Conservation (phyloP, 2,797 vertebrate genomes). For the Hydrolagus colliei region DNA sequence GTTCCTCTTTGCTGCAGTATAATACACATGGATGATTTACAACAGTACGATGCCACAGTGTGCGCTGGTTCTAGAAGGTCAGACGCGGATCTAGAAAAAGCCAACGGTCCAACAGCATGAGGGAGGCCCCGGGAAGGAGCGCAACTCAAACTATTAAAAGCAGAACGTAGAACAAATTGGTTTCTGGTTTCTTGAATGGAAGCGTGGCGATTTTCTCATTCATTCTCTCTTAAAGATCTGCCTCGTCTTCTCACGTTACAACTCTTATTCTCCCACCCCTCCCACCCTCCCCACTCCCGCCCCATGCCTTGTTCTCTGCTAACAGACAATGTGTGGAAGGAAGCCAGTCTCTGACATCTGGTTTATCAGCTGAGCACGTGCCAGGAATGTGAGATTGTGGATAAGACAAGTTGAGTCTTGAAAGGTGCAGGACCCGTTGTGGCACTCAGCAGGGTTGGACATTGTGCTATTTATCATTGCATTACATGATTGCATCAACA, state of each 20-base stretch:
- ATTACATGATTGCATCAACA: too few relatives aligned
- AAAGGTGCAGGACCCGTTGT: background rate
- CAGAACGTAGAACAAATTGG: background rate
- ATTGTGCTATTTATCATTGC: background rate
- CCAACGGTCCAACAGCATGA: background rate
- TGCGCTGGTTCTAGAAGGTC: background rate
- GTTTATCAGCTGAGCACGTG: background rate
- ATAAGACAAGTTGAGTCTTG: background rate
- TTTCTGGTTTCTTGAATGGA: constrained; percentile 10
- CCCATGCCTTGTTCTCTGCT: background rate
- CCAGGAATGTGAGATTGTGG: background rate
- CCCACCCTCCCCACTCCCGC: too few relatives aligned
- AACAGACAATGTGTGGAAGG: background rate
- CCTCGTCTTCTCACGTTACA: too few relatives aligned
- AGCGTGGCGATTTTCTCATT: background rate
- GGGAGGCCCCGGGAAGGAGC: background rate
- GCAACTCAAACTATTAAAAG: background rate
- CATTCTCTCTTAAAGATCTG: too few relatives aligned
- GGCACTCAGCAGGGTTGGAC: background rate
- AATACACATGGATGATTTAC: constrained; percentile 35
- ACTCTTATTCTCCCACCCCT: too few relatives aligned
- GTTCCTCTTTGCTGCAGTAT: background rate
- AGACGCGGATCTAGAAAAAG: background rate
- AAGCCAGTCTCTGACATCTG: background rate
- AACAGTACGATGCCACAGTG: constrained; percentile 1